Base-by-base conservation (phyloP, 2,888 invertebrate species). In the Atherix ibis region DNA sequence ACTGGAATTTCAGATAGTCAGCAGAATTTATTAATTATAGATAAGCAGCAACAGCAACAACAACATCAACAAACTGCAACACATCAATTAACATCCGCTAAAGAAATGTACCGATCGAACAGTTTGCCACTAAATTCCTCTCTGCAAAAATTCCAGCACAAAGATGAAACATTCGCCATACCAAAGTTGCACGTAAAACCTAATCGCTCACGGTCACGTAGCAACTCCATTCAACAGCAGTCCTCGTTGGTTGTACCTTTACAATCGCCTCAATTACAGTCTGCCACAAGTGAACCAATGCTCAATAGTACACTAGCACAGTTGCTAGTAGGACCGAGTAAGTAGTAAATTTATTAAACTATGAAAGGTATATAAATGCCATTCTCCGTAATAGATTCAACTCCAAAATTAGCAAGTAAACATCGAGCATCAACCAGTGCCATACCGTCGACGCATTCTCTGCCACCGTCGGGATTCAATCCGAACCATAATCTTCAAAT, bases 271-370 rank as follows among this genome's bases (percentile, higher is more conserved):
- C 79, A 79, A 41, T 66, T 83, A 45, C 70, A 73, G 46, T 71
- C 78, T 46, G 76, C 81, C 29, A 72, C 73, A 37, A 82, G 81
- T 54, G 83, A 84, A 62, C 80, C 83, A 31, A 69, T 76, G 46
- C 63, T 83, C 42, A 67, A 72, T 43, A 84, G 80, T 63, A 79
- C 83, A 35, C 68, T 89, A 39, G 85, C 87, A 30, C 85, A 87
- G 53, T 70, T 89, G 43, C 72, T 89, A 44, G 80, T 79, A 32
- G 49, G 51, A 34, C 52, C 51, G 52, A 45, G 39, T 39, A 40
- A 36, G 26, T 28, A 25, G 25, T 27, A 22, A 4, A 18, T n/a
- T n/a, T n/a, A n/a, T n/a, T n/a, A n/a, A n/a, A 31, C 12, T 10
- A 19, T 13, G 10, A 13, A 22, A 22, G 10, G 22, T 22, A 22